phyloP scores from a whole-genome alignment of 2,113 vertebrate species.

The Muntiacus muntjak region DNA sequence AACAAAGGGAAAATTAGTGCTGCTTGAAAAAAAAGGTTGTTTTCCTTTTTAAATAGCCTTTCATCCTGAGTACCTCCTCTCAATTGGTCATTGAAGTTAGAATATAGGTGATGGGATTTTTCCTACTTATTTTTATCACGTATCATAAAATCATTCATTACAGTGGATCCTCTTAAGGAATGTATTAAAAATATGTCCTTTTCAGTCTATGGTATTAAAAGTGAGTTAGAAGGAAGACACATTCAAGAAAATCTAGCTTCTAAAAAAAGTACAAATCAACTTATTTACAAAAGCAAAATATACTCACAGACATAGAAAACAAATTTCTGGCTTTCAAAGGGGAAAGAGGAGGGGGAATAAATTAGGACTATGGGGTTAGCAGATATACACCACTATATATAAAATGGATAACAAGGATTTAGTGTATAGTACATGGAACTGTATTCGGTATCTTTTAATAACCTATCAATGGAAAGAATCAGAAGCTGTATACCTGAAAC shows the following conservation, averaged over 20 bases:
- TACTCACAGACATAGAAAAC: neutral
- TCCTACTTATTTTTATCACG: conserved; percentile 32
- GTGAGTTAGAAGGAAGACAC: neutral
- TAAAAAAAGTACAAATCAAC: neutral
- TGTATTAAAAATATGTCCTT: conserved; percentile 19
- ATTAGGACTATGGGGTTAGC: neutral
- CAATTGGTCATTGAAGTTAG: conserved; percentile 20
- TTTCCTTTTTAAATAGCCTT: conserved; percentile 49
- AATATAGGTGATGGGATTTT: conserved; percentile 37
- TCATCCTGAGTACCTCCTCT: neutral
- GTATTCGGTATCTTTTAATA: neutral
- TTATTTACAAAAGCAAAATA: neutral
- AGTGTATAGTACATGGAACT: neutral
- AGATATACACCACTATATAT: neutral
- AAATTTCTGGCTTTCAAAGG: neutral
- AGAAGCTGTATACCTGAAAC: neutral
- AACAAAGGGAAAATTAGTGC: conserved; percentile 58
- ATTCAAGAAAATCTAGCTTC: neutral
- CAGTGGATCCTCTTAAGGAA: neutral
- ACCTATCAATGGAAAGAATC: neutral
- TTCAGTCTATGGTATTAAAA: neutral
- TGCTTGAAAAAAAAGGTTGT: conserved; percentile 37
- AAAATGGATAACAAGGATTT: neutral
- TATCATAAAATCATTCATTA: conserved; percentile 30
- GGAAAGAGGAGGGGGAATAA: neutral